Evolutionary conservation across 2,888 invertebrate species (phyloP), one percentile per base, ranked within the genome.

Genomic region (Callinectes sapidus): DNA sequence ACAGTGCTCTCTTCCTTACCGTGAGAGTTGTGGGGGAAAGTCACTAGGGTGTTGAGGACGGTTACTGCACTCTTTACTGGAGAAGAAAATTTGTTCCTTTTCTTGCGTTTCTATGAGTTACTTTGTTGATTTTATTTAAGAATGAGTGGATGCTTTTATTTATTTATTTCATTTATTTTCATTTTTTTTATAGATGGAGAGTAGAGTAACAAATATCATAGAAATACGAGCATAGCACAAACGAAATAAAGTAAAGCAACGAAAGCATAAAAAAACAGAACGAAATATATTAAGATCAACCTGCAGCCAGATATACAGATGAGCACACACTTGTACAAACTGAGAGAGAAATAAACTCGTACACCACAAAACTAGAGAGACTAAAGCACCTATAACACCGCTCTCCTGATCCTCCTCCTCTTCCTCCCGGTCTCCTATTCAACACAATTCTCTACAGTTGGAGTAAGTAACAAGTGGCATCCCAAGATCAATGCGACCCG

Each of bases 341-440:
- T 66, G 39, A 89, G 23, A 89, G 39, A 89, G 71, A 66, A 28
- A 71, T 66, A 89, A 35, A 87, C 87, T 32, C 61, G 55, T 32
- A 88, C 55, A 35, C 0, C 13, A 89, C 71, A 89, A n/a, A 89
- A 81, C 32, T 35, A 81, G 35, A 32, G 81, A 35, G 35, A 32
- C 16, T 1, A 28, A n/a, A 81, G 16, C 18, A 35, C 16, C 35
- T 6, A 1, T 35, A n/a, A n/a, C 81, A 13, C 81, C 81, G 81
- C 35, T 28, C 35, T 2, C 81, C 35, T 81, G 32, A 10, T 10
- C 81, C 81, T 35, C 81, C 81, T 16, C 35, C 81, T 35, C 81
- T 35, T 16, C 35, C 35, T 16, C 81, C 81, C 35, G 10, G 10
- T 16, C 81, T 16, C 16, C 81, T 35, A 32, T 35, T 35, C 35